A percentile compares a stretch with the other conserved stretches of the same genome.
phyloP scores from a whole-genome alignment of 2,888 invertebrate genomes.

The Lathronympha strigana region DNA sequence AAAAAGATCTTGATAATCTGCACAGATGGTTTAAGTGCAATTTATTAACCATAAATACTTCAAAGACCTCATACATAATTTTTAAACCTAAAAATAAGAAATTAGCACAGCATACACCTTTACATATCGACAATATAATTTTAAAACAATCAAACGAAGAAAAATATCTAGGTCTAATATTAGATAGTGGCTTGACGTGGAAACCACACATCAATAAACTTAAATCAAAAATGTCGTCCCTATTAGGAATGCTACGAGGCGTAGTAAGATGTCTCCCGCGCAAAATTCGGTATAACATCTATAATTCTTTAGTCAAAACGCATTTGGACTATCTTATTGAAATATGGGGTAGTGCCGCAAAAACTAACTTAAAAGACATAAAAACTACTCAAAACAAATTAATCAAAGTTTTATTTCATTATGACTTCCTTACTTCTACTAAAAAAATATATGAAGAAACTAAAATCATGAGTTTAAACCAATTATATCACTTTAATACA shows the following conservation, averaged over 20 bases:
- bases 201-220: constrained; percentile 3
- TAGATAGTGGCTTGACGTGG: background rate
- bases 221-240: background rate
- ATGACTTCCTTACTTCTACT: no score
- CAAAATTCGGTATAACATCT: background rate
- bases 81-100: no score
- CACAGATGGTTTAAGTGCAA: no score
- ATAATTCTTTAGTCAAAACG: background rate
- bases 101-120: background rate
- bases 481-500: no score
- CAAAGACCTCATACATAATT: constrained; percentile 13
- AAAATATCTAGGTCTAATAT: constrained; percentile 1
- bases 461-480: no score
- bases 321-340: background rate
- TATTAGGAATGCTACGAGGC: background rate
- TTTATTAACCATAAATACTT: no score
- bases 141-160: background rate
- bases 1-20: no score
- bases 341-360: no score
- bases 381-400: no score
- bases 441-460: no score
- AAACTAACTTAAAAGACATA: no score
- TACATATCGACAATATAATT: background rate
- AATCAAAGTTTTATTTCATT: no score
- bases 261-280: background rate